A percentile compares a stretch with the other conserved stretches of the same genome.
These are phyloP conservation scores for Fulica atra DNA, from an alignment of 2,113 vertebrate genomes.

Conservation along the genomic window DNA sequence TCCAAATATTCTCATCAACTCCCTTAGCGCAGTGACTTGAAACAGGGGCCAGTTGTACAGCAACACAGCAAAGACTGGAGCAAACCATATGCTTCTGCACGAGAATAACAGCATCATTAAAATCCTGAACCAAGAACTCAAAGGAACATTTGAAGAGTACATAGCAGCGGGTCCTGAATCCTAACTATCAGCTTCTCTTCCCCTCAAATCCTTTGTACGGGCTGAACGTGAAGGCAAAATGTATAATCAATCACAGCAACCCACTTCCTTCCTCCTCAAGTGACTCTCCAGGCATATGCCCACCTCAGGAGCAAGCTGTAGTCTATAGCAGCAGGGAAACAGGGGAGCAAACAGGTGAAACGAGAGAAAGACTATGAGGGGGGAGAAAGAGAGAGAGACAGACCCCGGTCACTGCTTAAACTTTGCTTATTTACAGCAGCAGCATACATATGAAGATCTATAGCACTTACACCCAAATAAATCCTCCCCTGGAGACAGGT, in stretches of 20 bases:
- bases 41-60: background rate
- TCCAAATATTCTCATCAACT: background rate
- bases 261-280: background rate
- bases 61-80: background rate
- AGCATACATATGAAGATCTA: conserved; percentile 65
- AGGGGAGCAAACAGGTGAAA: conserved; percentile 10
- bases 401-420: conserved; percentile 29
- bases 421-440: conserved; percentile 66
- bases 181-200: conserved; percentile 28
- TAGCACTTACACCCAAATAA: conserved; percentile 67
- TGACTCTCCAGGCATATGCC: background rate
- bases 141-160: conserved; percentile 59
- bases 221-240: conserved; percentile 17
- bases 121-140: conserved; percentile 56
- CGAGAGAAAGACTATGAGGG: background rate
- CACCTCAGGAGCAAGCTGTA: background rate
- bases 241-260: background rate
- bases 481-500: conserved; percentile 66
- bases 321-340: background rate
- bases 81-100: conserved; percentile 46
- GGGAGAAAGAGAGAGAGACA: background rate
- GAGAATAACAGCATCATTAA: conserved; percentile 60
- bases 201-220: background rate
- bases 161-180: background rate
- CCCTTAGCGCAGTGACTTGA: background rate